These are phyloP conservation scores for Branchinecta lynchi DNA, from an alignment of 1,140 invertebrate species.

Conservation along the genomic window DNA sequence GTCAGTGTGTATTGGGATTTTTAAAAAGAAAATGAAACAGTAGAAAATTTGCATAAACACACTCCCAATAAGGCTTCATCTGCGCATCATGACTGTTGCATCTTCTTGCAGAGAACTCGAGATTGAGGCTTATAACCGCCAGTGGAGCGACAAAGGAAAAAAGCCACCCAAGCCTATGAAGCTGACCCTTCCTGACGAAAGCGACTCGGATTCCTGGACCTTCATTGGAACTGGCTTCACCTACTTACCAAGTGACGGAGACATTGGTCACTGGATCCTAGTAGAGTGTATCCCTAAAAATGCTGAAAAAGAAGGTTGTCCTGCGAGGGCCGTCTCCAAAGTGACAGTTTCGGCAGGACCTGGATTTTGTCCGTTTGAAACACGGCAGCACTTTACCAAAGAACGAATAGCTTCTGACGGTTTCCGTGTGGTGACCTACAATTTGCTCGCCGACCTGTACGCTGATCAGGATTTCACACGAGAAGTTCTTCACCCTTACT, in stretches of 20 bases:
- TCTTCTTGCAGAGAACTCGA: background rate
- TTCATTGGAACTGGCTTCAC: constrained; percentile 39
- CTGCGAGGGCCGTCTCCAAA: constrained; percentile 39
- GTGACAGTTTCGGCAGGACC: constrained; percentile 49
- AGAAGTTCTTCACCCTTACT: constrained; percentile 57
- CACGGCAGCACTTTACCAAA: constrained; percentile 50
- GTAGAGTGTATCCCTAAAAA: constrained; percentile 43
- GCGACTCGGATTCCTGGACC: constrained; percentile 35
- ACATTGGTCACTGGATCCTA: constrained; percentile 49
- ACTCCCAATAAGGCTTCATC: no score
- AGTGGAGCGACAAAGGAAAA: background rate
- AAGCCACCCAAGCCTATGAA: background rate
- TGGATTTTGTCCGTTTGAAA: constrained; percentile 60
- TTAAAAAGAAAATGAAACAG: no score
- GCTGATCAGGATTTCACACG: constrained; percentile 60
- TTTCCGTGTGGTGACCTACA: constrained; percentile 69
- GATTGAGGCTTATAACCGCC: background rate
- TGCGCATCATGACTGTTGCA: no score
- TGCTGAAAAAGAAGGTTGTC: constrained; percentile 37
- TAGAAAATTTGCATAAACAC: no score
- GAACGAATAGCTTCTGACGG: constrained; percentile 40
- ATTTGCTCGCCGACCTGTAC: constrained; percentile 73
- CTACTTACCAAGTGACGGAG: constrained; percentile 39
- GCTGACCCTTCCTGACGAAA: background rate
- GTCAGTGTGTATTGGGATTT: no score